These are phyloP conservation scores for Falco novaeseelandiae DNA, from an alignment of 2,797 vertebrate genomes.

Conservation along the genomic window DNA sequence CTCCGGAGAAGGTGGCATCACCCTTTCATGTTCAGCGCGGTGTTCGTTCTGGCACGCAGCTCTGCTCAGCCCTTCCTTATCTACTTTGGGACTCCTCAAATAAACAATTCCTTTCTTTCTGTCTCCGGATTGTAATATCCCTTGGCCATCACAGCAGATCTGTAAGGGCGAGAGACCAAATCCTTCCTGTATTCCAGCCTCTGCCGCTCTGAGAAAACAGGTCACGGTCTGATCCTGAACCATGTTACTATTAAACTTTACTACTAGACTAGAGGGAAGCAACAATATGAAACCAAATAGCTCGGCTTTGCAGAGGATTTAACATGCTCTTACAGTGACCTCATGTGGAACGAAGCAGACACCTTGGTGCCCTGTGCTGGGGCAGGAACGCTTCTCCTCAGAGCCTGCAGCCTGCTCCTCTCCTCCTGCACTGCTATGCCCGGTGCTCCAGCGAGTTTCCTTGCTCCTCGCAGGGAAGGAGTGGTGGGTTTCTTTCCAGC, in stretches of 20 bases:
- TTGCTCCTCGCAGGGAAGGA: neutral
- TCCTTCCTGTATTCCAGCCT: neutral
- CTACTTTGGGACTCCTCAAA: neutral
- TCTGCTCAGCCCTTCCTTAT: neutral
- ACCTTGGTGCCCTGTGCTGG: neutral
- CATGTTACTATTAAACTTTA: neutral
- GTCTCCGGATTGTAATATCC: neutral
- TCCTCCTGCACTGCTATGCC: neutral
- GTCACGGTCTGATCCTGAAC: neutral
- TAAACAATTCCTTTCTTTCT: neutral
- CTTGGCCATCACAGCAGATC: neutral
- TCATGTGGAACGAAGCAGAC: conserved; percentile 50
- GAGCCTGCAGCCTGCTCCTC: accelerated
- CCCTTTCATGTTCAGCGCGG: neutral
- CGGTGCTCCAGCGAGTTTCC: accelerated
- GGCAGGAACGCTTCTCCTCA: accelerated
- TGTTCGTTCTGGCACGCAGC: neutral
- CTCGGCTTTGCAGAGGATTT: neutral
- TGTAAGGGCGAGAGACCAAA: neutral
- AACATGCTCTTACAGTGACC: conserved; percentile 48
- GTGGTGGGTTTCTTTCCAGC: neutral
- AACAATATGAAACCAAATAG: neutral
- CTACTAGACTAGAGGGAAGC: neutral
- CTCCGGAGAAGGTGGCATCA: neutral
- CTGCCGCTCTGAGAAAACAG: neutral